Evolutionary conservation across 2,888 invertebrate genomes (phyloP).

Genomic region (Oscheius sp.): DNA sequence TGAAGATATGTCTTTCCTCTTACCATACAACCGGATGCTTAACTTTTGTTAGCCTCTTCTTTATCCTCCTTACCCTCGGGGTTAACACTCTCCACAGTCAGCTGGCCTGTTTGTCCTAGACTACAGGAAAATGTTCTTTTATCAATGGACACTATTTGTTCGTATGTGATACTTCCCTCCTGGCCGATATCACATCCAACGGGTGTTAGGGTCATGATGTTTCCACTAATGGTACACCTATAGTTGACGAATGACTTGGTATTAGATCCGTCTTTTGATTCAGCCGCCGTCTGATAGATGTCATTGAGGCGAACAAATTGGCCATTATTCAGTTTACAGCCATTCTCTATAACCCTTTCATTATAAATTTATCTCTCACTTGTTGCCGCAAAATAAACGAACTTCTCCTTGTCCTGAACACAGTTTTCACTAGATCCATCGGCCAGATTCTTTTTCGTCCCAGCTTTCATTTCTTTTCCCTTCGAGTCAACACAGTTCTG

Average conservation of each 20-base stretch:
- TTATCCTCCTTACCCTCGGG: background rate
- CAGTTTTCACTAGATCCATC: slow-evolving; percentile 5
- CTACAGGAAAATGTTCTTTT: slow-evolving; percentile 11
- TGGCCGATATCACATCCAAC: slow-evolving; percentile 16
- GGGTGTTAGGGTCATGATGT: background rate
- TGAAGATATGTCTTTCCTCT: slow-evolving; percentile 14
- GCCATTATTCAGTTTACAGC: slow-evolving; percentile 10
- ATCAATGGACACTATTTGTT: slow-evolving; percentile 7
- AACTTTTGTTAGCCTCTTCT: background rate
- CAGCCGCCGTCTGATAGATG: slow-evolving; percentile 10
- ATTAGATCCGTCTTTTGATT: slow-evolving; percentile 1
- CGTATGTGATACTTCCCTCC: slow-evolving; percentile 1
- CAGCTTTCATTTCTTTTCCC: background rate
- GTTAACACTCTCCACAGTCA: slow-evolving; percentile 1
- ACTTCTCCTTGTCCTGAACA: background rate
- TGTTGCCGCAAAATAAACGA: slow-evolving; percentile 5
- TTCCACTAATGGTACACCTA: background rate
- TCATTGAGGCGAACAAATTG: background rate
- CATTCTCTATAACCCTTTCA: slow-evolving; percentile 12
- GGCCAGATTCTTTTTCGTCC: background rate
- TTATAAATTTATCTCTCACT: background rate
- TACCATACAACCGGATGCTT: slow-evolving; percentile 7
- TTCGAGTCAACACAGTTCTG: background rate
- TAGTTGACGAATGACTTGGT: slow-evolving; percentile 14
- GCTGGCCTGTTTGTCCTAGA: background rate